Evolutionary conservation across 2,888 invertebrate genomes (phyloP), one percentile per base, ranked within the genome.

Genomic region (Acanthosepion pharaonis): DNA sequence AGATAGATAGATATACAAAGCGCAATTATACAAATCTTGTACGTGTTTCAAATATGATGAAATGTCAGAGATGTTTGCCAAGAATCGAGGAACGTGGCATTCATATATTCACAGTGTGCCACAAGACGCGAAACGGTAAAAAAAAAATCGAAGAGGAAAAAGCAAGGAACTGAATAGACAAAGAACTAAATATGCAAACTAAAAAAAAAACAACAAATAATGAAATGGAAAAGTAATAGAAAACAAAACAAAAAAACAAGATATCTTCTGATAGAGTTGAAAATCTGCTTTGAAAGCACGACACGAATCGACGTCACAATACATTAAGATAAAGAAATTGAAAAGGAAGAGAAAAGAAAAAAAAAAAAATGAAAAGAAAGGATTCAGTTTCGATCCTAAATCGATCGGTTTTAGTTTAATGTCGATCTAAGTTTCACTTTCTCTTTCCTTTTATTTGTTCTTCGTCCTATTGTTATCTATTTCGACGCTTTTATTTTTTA

Each of bases 31-130:
- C 25, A 92, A 51, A 92, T 93, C 53, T 15, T 93, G 11, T 53
- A 15, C n/a, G 92, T 93, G 92, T 49, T 93, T 93, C 11, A 93
- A 49, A 78, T 78, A 78, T 78, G n/a, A n/a, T n/a, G 78, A 78
- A 78, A 78, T 78, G n/a, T 78, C n/a, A 78, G 33, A 78, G 78
- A 11, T n/a, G 78, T 78, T 78, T n/a, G n/a, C n/a, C n/a, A n/a
- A 28, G 64, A 64, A 78, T n/a, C 15, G 18, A 15, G n/a, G 78
- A 78, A 78, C n/a, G n/a, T n/a, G 78, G n/a, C 33, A n/a, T n/a
- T 78, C 78, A n/a, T 78, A 15, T 15, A n/a, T 78, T 64, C 25
- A 64, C 2, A 3, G 28, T 8, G 64, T 25, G 64, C n/a, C 18
- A 78, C n/a, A 4, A 78, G n/a, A 78, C n/a, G n/a, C 78, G 78